Conservation (phyloP, 2,888 invertebrate genomes). For the Troides oblongomaculatus region DNA sequence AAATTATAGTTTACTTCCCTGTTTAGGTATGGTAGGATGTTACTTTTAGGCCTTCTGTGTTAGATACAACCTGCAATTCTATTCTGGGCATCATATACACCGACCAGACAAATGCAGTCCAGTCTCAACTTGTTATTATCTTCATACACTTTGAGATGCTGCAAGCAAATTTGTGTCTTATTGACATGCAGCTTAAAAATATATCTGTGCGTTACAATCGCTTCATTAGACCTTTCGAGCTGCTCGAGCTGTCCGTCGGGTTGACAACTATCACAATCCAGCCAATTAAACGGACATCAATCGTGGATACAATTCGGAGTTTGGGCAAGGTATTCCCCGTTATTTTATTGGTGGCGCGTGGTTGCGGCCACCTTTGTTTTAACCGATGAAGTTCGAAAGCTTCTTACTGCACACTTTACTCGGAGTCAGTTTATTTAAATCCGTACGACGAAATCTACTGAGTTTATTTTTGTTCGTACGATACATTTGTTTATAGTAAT, state of each 20-base stretch:
- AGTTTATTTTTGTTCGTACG: not conserved
- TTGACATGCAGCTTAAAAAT: fast-evolving
- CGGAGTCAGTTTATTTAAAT: not conserved
- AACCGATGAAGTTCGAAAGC: slow-evolving; percentile 8
- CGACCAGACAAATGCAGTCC: slow-evolving; percentile 37
- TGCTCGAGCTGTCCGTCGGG: slow-evolving; percentile 34
- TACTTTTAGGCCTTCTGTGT: no score
- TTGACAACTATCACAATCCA: slow-evolving; percentile 37
- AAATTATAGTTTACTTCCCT: no score
- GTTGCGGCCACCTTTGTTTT: slow-evolving; percentile 16
- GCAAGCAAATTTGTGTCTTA: not conserved
- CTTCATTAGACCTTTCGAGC: not conserved
- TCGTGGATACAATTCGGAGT: slow-evolving; percentile 45
- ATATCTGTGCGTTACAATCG: no score
- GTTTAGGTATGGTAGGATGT: no score
- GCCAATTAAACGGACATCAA: slow-evolving; percentile 47
- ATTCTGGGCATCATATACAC: no score
- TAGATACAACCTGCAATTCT: no score
- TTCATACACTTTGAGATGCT: slow-evolving; percentile 35
- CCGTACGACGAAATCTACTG: not conserved
- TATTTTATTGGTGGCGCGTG: slow-evolving; percentile 6
- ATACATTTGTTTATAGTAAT: slow-evolving; percentile 2
- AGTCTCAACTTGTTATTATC: slow-evolving; percentile 49
- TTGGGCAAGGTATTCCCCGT: slow-evolving; percentile 29
- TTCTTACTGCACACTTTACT: slow-evolving; percentile 1